phyloP scores from a whole-genome alignment of 2,888 invertebrate species.

The Meliscaeva auricollis region DNA sequence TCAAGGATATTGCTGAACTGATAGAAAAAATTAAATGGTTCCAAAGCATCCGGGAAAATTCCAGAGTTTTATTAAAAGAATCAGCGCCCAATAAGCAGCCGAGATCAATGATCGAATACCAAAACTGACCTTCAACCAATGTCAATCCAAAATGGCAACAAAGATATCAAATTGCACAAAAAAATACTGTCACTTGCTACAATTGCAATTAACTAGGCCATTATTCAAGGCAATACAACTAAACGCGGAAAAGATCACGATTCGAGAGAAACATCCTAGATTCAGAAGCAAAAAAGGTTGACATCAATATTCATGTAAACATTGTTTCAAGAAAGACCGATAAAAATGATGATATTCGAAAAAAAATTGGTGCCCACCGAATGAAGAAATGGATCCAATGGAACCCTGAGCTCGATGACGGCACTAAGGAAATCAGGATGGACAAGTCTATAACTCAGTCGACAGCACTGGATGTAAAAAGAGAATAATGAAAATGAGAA shows the following conservation, averaged over 20 bases:
- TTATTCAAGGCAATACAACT: too few relatives aligned
- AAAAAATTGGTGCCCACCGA: background rate
- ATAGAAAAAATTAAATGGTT: background rate
- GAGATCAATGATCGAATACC: background rate
- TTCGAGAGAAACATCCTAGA: too few relatives aligned
- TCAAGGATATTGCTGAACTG: slow-evolving; percentile 7
- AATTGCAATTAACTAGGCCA: background rate
- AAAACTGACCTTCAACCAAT: too few relatives aligned
- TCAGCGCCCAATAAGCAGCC: too few relatives aligned
- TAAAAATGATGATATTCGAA: too few relatives aligned
- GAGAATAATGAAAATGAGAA: too few relatives aligned
- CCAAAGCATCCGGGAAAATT: background rate
- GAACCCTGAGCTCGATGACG: background rate
- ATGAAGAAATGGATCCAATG: background rate
- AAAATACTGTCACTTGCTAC: background rate
- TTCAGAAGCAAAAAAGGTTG: too few relatives aligned
- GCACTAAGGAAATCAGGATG: background rate
- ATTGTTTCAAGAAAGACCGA: too few relatives aligned
- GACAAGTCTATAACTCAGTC: background rate
- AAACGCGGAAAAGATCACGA: too few relatives aligned
- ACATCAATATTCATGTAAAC: too few relatives aligned
- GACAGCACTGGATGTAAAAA: background rate
- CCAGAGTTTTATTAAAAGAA: too few relatives aligned
- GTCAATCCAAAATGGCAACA: background rate
- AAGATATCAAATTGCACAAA: background rate